Conservation (phyloP, 2,797 vertebrate species). For the Lepidocolaptes lacrymiger region DNA sequence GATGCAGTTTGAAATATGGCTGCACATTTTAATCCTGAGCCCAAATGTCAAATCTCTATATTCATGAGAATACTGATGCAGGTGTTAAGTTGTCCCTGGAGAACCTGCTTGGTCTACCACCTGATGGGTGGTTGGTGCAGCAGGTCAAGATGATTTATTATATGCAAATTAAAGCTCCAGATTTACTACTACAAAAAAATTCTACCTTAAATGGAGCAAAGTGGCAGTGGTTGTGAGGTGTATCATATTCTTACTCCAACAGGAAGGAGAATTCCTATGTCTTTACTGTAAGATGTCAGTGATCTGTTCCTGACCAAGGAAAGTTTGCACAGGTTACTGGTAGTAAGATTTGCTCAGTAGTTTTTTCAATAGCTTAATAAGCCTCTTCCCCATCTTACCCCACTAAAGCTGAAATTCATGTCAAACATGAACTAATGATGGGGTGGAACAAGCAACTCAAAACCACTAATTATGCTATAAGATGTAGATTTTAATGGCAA, state of each 20-base stretch:
- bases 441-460: background rate
- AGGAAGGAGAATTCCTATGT: background rate
- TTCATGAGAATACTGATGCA: background rate
- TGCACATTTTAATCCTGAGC: background rate
- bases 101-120: background rate
- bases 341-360: background rate
- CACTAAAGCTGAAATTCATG: background rate
- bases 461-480: background rate
- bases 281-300: background rate
- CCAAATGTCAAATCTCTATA: background rate
- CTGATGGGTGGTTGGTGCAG: background rate
- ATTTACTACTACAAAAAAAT: background rate
- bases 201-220: background rate
- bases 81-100: background rate
- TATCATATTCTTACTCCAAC: background rate
- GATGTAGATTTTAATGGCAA: background rate
- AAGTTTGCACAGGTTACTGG: background rate
- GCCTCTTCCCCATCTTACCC: background rate
- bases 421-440: background rate
- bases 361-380: background rate
- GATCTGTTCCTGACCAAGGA: background rate
- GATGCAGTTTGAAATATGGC: background rate
- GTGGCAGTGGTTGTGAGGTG: background rate
- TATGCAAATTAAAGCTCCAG: background rate
- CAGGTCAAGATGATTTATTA: background rate